These are phyloP conservation scores for Mastomys natalensis DNA, from an alignment of 2,113 vertebrate genomes.

Conservation along the genomic window DNA sequence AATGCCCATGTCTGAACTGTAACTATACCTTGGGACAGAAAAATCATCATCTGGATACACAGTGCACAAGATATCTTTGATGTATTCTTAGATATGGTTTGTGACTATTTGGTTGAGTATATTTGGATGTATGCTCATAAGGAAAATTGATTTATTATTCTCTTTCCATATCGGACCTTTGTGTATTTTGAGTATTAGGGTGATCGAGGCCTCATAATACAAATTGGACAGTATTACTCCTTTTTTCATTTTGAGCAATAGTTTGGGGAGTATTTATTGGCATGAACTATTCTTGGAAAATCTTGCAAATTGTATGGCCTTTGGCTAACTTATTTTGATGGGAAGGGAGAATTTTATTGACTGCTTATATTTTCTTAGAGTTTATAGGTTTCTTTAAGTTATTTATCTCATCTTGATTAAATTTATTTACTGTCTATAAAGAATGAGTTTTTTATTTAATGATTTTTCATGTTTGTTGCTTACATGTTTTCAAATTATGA, in stretches of 20 bases:
- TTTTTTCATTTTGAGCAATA: background rate
- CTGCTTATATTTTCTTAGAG: background rate
- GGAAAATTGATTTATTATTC: background rate
- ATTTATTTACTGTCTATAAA: background rate
- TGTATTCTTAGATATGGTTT: background rate
- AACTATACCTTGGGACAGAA: no score
- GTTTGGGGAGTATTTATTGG: background rate
- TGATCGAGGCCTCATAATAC: background rate
- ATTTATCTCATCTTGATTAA: background rate
- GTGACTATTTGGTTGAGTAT: background rate
- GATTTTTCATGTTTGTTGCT: background rate
- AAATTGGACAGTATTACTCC: background rate
- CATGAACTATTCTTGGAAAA: background rate
- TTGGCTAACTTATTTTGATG: no score
- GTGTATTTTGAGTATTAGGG: background rate
- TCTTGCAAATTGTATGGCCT: background rate
- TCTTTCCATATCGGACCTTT: background rate
- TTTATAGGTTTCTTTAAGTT: background rate
- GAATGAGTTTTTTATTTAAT: background rate
- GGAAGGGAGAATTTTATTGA: background rate
- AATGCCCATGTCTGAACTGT: no score
- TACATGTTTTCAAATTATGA: background rate
- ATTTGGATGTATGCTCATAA: background rate
- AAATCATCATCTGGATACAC: no score
- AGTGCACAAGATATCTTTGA: background rate